These are phyloP conservation scores for Drosophila micromelanica DNA, from an alignment of 1,140 invertebrate species.

Conservation along the genomic window DNA sequence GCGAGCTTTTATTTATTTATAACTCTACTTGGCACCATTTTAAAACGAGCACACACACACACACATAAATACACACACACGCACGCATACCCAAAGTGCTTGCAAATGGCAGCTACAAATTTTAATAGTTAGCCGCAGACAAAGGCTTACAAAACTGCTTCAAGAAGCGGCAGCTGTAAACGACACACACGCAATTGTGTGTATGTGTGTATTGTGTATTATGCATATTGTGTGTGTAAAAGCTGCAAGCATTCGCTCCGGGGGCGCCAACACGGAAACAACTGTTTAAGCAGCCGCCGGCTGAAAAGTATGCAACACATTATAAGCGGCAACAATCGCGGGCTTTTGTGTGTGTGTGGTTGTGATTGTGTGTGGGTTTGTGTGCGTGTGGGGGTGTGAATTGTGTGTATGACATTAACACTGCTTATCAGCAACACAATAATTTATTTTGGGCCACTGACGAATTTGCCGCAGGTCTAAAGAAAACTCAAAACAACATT, in stretches of 20 bases:
- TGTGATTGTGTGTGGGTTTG: not conserved
- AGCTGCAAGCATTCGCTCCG: constrained; percentile 6
- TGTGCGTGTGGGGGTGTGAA: not conserved
- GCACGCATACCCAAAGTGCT: constrained; percentile 10
- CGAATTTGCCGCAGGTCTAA: too few relatives aligned
- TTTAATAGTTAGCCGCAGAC: constrained; percentile 48
- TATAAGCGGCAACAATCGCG: constrained; percentile 20
- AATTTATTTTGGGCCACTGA: constrained; percentile 4
- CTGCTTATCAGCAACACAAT: constrained; percentile 28
- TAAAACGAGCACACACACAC: constrained; percentile 17
- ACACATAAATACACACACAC: constrained; percentile 6
- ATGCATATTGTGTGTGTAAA: constrained; percentile 1
- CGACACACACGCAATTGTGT: constrained; percentile 8
- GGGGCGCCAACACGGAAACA: constrained; percentile 39
- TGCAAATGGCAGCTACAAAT: constrained; percentile 44
- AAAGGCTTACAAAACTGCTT: constrained; percentile 34
- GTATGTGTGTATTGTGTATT: constrained; percentile 11
- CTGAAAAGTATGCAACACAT: constrained; percentile 50
- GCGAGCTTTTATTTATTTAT: constrained; percentile 74
- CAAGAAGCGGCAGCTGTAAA: constrained; percentile 16
- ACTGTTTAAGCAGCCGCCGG: constrained; percentile 29
- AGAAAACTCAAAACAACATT: not conserved
- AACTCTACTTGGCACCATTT: constrained; percentile 58
- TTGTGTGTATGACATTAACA: constrained; percentile 18
- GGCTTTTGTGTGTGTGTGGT: not conserved